These are phyloP conservation scores for Colinus virginianus DNA, from an alignment of 2,113 vertebrate genomes.

Conservation along the genomic window DNA sequence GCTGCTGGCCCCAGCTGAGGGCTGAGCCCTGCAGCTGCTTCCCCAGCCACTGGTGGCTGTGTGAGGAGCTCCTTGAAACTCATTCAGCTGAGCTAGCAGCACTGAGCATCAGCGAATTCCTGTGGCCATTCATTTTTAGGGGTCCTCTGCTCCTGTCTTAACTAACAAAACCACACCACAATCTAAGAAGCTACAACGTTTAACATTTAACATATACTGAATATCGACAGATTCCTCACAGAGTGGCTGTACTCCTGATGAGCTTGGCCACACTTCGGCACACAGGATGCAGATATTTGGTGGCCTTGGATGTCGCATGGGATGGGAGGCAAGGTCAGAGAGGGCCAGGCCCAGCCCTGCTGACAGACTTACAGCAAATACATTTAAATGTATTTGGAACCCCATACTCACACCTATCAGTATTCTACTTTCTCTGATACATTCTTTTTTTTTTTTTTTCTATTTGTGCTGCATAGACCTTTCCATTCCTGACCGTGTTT, in stretches of 20 bases:
- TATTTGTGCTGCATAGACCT: background rate
- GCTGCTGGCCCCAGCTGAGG: background rate
- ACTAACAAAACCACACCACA: background rate
- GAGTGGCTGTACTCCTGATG: background rate
- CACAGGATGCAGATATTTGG: background rate
- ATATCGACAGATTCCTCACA: background rate
- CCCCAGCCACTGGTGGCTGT: background rate
- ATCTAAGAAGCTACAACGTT: background rate
- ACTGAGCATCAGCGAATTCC: background rate
- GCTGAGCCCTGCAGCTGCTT: background rate
- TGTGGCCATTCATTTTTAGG: background rate
- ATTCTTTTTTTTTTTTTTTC: background rate
- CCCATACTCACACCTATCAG: background rate
- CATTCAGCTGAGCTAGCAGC: background rate
- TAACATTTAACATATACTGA: background rate
- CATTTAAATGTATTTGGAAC: background rate
- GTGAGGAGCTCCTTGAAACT: background rate
- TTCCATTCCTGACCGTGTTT: background rate
- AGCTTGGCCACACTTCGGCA: rapidly evolving
- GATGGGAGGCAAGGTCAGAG: background rate
- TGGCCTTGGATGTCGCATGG: background rate
- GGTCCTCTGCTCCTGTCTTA: background rate
- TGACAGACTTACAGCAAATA: background rate
- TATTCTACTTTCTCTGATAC: background rate
- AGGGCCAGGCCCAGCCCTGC: background rate